Percentiles rank a stretch among this genome's conserved stretches.
Evolutionary conservation across 1,140 invertebrate genomes (phyloP).

Genomic region (Hestina assimilis): DNA sequence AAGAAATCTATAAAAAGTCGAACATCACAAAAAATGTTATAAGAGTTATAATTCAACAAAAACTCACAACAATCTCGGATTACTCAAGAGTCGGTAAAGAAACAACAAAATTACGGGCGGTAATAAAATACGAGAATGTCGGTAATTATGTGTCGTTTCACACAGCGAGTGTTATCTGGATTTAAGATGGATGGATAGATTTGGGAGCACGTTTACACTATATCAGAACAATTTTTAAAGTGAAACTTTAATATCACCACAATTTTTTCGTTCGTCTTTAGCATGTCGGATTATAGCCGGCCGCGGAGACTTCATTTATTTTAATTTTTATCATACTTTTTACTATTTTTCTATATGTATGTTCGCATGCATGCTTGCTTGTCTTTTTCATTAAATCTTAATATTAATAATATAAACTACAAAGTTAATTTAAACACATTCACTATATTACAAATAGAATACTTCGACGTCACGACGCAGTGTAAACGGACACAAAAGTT

Average conservation of each 20-base stretch:
- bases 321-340: too few species aligned
- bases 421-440: too few species aligned
- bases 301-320: too few species aligned
- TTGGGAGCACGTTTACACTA: neutral
- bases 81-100: slow-evolving; percentile 4
- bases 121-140: slow-evolving; percentile 14
- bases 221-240: neutral
- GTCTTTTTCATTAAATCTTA: too few species aligned
- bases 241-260: too few species aligned
- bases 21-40: neutral
- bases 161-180: slow-evolving; percentile 11
- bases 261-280: too few species aligned
- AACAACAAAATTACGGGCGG: slow-evolving; percentile 17
- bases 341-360: too few species aligned
- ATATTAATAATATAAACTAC: too few species aligned
- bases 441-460: too few species aligned
- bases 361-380: too few species aligned
- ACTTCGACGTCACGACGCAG: slow-evolving; percentile 9
- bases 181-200: neutral
- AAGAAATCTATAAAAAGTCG: too few species aligned
- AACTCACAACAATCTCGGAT: neutral
- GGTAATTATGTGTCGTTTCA: slow-evolving; percentile 27
- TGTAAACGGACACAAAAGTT: slow-evolving; percentile 42
- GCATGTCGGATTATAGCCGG: too few species aligned
- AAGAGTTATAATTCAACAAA: neutral